Conservation (phyloP, 2,113 vertebrate genomes). For the Halichoeres trimaculatus region DNA sequence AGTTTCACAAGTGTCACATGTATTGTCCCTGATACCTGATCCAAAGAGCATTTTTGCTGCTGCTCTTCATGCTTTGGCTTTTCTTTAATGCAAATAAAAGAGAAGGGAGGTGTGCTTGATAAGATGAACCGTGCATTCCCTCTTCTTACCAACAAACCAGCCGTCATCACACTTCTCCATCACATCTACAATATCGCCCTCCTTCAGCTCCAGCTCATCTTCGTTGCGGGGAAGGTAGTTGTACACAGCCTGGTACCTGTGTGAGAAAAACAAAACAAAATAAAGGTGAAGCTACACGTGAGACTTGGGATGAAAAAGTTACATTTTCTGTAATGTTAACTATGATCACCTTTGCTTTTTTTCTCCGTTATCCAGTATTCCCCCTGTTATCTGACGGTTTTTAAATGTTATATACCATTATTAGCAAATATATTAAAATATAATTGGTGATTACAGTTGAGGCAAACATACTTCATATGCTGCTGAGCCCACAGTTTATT, state of each 20-base stretch:
- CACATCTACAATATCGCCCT: slow-evolving; percentile 95
- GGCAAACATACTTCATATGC: not conserved
- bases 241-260: slow-evolving; percentile 96
- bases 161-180: slow-evolving; percentile 99
- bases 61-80: no score
- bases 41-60: no score
- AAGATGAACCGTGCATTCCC: not conserved
- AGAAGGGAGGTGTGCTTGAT: no score
- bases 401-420: not conserved
- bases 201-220: slow-evolving; percentile 97
- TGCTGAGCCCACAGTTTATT: not conserved
- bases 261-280: slow-evolving; percentile 43
- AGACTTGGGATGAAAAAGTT: not conserved
- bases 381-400: not conserved
- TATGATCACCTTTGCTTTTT: not conserved
- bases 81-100: no score
- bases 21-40: no score
- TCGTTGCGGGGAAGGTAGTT: slow-evolving; percentile 97
- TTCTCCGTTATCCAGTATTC: not conserved
- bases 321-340: not conserved
- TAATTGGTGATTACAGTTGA: no score
- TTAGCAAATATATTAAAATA: not conserved
- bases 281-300: not conserved
- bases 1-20: no score
- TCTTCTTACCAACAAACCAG: slow-evolving; percentile 95